Evolutionary conservation across 2,113 vertebrate species (phyloP).

Genomic region (Chroicocephalus ridibundus): DNA sequence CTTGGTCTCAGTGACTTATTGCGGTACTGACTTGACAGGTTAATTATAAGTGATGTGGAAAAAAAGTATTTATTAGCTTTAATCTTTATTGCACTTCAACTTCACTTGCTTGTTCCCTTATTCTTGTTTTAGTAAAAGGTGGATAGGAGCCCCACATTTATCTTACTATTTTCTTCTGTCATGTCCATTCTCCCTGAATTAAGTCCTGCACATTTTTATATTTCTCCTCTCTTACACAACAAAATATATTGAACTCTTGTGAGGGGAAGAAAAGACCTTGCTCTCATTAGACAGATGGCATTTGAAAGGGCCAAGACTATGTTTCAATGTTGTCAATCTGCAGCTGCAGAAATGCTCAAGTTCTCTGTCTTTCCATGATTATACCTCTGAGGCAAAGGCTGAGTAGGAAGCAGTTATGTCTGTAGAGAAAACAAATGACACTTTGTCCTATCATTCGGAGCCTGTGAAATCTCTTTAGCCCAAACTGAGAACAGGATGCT

Average conservation of each 20-base stretch:
- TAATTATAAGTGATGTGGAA: neutral
- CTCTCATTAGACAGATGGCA: slow-evolving; percentile 20
- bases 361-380: slow-evolving; percentile 4
- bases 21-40: neutral
- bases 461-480: slow-evolving; percentile 43
- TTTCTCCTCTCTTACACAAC: neutral
- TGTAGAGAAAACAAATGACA: slow-evolving; percentile 45
- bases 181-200: neutral
- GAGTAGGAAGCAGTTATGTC: slow-evolving; percentile 35
- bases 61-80: neutral
- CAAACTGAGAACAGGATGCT: slow-evolving; percentile 41
- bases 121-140: slow-evolving; percentile 18
- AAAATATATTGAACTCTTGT: neutral
- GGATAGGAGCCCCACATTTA: neutral
- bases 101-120: neutral
- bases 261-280: neutral
- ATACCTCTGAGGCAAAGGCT: slow-evolving; percentile 40
- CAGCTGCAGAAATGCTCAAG: slow-evolving; percentile 3
- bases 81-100: neutral
- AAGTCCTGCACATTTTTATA: neutral
- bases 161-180: slow-evolving; percentile 11
- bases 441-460: slow-evolving; percentile 18
- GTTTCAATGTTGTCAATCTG: neutral
- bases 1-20: neutral
- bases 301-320: slow-evolving; percentile 19